Conservation (phyloP, 2,797 vertebrate species). For the Centroberyx gerrardi region DNA sequence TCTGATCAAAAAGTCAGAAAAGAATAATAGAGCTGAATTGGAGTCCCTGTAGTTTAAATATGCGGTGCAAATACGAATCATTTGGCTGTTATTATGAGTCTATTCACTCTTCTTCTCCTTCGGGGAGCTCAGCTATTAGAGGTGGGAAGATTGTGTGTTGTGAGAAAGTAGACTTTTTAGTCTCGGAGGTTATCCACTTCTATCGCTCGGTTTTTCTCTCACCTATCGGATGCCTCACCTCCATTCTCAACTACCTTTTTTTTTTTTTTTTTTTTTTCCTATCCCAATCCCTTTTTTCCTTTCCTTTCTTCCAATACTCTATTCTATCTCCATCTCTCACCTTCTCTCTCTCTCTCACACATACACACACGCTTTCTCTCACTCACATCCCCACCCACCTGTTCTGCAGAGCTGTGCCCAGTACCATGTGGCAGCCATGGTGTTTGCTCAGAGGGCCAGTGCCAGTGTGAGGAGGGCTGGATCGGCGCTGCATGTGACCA, state of each 20-base stretch:
- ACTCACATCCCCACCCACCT: constrained; percentile 73
- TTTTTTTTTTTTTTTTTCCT: constrained; percentile 25
- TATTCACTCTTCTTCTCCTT: constrained; percentile 70
- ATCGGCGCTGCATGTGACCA: constrained; percentile 92
- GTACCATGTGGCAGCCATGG: constrained; percentile 95
- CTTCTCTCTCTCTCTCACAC: constrained; percentile 33
- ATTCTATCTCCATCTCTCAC: constrained; percentile 35
- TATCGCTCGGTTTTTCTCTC: constrained; percentile 40
- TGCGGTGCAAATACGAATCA: constrained; percentile 78
- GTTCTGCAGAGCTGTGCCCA: constrained; percentile 90
- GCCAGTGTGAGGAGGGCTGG: constrained; percentile 96
- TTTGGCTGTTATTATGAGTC: constrained; percentile 77
- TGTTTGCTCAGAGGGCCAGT: constrained; percentile 91
- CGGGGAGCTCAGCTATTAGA: constrained; percentile 77
- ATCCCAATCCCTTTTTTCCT: constrained; percentile 42
- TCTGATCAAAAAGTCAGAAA: constrained; percentile 79
- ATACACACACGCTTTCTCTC: constrained; percentile 34
- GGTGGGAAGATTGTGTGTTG: constrained; percentile 75
- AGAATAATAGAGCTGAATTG: constrained; percentile 81
- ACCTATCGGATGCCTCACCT: constrained; percentile 55
- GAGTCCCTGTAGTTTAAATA: constrained; percentile 79
- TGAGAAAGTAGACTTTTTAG: constrained; percentile 70
- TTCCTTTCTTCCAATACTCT: constrained; percentile 41
- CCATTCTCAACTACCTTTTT: constrained; percentile 28
- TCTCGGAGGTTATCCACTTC: constrained; percentile 69